Base-by-base conservation (phyloP, 2,888 invertebrate genomes). In the Phortica okadai region DNA sequence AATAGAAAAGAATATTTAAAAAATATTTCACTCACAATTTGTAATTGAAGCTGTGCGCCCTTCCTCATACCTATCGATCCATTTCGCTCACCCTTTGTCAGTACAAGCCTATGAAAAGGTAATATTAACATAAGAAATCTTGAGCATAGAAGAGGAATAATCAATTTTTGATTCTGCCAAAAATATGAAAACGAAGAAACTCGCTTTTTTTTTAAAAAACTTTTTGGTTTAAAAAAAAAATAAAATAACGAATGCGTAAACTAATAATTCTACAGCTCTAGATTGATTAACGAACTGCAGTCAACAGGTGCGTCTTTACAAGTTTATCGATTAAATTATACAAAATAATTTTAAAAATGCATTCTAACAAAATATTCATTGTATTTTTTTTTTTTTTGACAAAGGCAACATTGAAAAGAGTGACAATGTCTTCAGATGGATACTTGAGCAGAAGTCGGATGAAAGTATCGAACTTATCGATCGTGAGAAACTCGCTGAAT, bases 391-490 rank as follows among this genome's bases (percentile, higher is more conserved):
- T 45, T 76, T 42, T 74, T 11, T 67, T n/a, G 5, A 10, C 59
- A 59, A 90, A 96, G 96, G 95, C 85, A 94, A 94, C 91, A 92
- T 96, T 78, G 92, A 93, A 80, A 96, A 97, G 88, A 97, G 97
- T 91, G 93, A 93, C 70, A 95, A 96, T 90, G 97, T 98, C 6
- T 93, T 98, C 83, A 95, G 96, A 85, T 98, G 98, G 98, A 96
- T 98, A 94, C 93, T 96, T 77, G 95, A 95, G 90, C 97, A 98
- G 91, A 97, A 97, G 90, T 95, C 96, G 90, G 97, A 98, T 90
- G 96, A 96, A 90, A 97, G 97, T 89, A 97, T 98, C 83, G 97
- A 97, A 90, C 96, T 97, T 90, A 96, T 98, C 80, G 95, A 96
- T 88, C 94, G 98, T 86, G 96, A 97, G 73, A 94, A 94, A 86